phyloP scores from a whole-genome alignment of 2,888 invertebrate species.

The Hymenopus coronatus region DNA sequence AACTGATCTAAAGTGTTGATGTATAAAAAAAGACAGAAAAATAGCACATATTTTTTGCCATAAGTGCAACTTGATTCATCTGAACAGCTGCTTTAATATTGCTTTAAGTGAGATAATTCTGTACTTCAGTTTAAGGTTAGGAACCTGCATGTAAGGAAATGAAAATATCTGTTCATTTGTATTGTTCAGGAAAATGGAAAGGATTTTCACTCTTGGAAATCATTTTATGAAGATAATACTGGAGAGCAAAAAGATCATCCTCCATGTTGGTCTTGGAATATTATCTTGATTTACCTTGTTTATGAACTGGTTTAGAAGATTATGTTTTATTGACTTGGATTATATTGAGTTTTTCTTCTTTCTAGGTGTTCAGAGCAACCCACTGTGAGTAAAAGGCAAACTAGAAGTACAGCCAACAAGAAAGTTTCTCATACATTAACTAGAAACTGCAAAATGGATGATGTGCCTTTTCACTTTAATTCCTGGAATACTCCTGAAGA shows the following conservation, averaged over 20 bases:
- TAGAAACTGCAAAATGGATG: background rate
- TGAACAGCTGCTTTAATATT: background rate
- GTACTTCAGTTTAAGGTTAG: background rate
- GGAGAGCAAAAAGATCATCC: background rate
- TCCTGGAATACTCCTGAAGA: background rate
- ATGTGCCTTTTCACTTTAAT: background rate
- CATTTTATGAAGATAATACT: background rate
- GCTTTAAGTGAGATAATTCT: background rate
- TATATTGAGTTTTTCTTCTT: slow-evolving; percentile 16
- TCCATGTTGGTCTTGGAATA: background rate
- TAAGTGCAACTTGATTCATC: background rate
- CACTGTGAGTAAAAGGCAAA: slow-evolving; percentile 9
- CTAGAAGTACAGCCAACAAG: slow-evolving; percentile 14
- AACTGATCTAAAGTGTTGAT: too few species aligned
- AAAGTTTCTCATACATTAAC: background rate
- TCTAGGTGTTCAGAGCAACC: slow-evolving; percentile 14
- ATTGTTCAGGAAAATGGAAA: background rate
- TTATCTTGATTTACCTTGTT: background rate
- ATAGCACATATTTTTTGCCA: background rate
- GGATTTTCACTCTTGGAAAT: background rate
- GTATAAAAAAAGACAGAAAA: background rate
- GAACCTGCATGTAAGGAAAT: background rate
- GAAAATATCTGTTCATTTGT: background rate
- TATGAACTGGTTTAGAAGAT: background rate
- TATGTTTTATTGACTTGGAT: background rate